Percentiles rank a stretch among this genome's conserved stretches.
Conservation (phyloP, 2,113 vertebrate species). For the Ophiodon elongatus region DNA sequence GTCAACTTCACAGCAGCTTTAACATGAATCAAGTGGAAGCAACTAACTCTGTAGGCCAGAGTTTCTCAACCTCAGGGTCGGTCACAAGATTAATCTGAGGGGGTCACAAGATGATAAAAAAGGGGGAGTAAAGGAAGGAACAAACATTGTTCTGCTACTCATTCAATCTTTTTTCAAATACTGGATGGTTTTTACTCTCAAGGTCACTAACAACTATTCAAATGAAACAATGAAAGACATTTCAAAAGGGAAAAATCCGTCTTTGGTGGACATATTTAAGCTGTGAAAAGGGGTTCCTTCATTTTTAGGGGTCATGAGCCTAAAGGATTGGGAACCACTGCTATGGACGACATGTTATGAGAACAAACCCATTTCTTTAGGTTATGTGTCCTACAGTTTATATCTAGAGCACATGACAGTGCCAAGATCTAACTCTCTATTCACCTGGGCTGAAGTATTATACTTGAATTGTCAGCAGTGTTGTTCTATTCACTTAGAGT, state of each 20-base stretch:
- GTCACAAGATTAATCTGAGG: not conserved
- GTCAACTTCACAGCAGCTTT: not conserved
- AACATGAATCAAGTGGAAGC: not conserved
- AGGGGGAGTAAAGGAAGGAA: too few species aligned
- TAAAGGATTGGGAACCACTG: not conserved
- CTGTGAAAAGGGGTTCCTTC: not conserved
- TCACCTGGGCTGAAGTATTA: not conserved
- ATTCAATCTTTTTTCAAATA: not conserved
- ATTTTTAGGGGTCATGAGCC: not conserved
- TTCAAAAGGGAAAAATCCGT: not conserved
- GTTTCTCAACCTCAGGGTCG: not conserved
- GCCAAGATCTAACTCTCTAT: not conserved
- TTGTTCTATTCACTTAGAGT: not conserved
- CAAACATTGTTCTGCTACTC: slow-evolving; percentile 5
- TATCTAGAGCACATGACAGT: not conserved
- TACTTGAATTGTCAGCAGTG: not conserved
- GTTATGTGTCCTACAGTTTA: not conserved
- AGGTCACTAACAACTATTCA: not conserved
- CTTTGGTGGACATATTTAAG: not conserved
- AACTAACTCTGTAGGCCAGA: not conserved
- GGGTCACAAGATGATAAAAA: slow-evolving; percentile 1
- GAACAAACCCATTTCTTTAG: not conserved
- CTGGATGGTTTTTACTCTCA: not conserved
- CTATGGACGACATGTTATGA: not conserved
- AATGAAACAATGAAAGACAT: not conserved